These are phyloP conservation scores for Oreochromis spilurus DNA, from an alignment of 2,113 vertebrate species.

Conservation along the genomic window DNA sequence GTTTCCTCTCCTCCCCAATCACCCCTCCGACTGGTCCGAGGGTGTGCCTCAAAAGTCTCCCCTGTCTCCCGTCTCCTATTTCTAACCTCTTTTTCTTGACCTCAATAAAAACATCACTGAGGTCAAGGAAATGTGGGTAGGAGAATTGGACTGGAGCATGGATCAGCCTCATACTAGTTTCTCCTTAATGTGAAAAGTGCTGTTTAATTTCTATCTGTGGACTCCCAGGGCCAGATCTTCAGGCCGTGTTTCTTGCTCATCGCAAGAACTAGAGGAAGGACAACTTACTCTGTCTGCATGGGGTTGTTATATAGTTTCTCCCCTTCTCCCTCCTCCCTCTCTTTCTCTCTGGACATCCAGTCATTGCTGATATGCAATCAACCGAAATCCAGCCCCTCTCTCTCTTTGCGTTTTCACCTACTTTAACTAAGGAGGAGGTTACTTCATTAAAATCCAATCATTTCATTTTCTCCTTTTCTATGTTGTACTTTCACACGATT, in stretches of 20 bases:
- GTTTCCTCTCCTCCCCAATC: not conserved
- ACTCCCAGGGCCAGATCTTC: not conserved
- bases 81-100: not conserved
- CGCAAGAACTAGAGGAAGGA: accelerated
- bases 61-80: not conserved
- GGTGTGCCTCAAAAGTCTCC: not conserved
- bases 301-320: not conserved
- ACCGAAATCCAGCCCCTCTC: not conserved
- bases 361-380: not conserved
- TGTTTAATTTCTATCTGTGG: not conserved
- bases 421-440: not conserved
- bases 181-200: not conserved
- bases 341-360: not conserved
- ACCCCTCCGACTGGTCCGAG: not conserved
- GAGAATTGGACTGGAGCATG: not conserved
- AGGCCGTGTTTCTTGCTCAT: not conserved
- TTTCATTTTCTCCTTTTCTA: not conserved
- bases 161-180: not conserved
- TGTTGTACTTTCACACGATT: not conserved
- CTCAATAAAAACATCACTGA: not conserved
- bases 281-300: not conserved
- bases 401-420: not conserved
- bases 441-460: not conserved
- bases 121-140: not conserved
- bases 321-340: not conserved